Evolutionary conservation across 2,113 vertebrate species (phyloP), one percentile per base, ranked within the genome.

Genomic region (Scytalopus superciliaris): DNA sequence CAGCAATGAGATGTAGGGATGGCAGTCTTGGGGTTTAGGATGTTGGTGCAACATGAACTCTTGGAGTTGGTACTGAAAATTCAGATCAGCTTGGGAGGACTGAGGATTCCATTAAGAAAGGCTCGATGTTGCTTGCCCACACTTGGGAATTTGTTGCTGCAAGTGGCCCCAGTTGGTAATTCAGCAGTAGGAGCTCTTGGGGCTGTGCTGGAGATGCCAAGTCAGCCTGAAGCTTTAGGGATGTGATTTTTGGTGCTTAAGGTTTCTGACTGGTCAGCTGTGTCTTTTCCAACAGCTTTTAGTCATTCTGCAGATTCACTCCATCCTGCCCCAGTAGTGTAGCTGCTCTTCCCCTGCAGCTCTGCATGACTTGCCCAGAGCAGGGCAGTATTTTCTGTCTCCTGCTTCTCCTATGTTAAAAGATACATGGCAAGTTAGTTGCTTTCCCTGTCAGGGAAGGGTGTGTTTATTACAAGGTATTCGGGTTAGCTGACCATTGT

Each of bases 181-280:
- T 76, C 37, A 45, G 45, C 5, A 55, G 40, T 57, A 60, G 79
- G 23, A 77, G 25, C 10, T 80, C 59, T 53, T n/a, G 42, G 55
- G 89, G 33, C 53, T 87, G 30, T n/a, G 64, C 23, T 84, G 39
- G 47, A 56, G 69, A 19, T 4, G 10, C 33, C 0, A 0, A 55
- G 31, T 25, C 56, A 33, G 12, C 62, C 33, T 69, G 53, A 56
- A 53, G 50, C 45, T 80, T 66, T 40, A 45, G 28, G 31, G 27
- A 27, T 90, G 56, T 3, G 3, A 6, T 31, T 72, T 63, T 57
- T 47, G 23, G 3, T 85, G 35, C 12, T 72, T 68, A 17, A 84
- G 6, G n/a, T 52, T 79, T 74, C 44, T 35, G 6, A 12, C 16
- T 63, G 1, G 0, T 35, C 53, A 8, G 7, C 31, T 2, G 1